Conservation (phyloP, 2,113 vertebrate species). For the Melanerpes formicivorus region DNA sequence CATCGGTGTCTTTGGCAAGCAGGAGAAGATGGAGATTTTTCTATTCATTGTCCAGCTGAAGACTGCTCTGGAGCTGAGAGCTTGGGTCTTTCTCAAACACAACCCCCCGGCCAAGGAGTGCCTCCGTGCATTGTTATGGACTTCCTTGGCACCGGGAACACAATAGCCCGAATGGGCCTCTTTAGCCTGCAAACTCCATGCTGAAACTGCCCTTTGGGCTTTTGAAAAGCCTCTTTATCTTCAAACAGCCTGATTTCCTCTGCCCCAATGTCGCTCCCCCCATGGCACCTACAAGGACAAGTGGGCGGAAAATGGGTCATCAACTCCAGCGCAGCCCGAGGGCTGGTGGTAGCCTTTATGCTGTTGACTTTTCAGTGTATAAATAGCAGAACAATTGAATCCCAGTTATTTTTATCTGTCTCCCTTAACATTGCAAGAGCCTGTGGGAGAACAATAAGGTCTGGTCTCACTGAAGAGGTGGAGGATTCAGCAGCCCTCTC, state of each 20-base stretch:
- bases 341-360: neutral
- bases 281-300: neutral
- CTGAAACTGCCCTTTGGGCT: neutral
- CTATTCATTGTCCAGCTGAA: neutral
- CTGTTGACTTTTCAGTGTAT: conserved; percentile 10
- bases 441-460: neutral
- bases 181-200: neutral
- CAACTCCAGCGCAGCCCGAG: neutral
- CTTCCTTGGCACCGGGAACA: neutral
- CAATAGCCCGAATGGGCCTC: neutral
- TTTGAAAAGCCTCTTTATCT: conserved; percentile 32
- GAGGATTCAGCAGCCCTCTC: neutral
- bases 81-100: neutral
- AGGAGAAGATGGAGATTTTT: neutral
- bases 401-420: conserved; percentile 35
- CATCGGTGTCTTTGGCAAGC: neutral
- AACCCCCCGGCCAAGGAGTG: neutral
- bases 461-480: neutral
- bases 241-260: neutral
- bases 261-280: neutral
- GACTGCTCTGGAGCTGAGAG: neutral
- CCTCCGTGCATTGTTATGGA: neutral
- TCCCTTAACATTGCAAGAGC: neutral
- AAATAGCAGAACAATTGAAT: conserved; percentile 49
- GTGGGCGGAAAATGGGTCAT: neutral